Percentiles rank a stretch among this genome's conserved stretches.
phyloP scores from a whole-genome alignment of 2,797 vertebrate genomes.

The Okamejei kenojei region DNA sequence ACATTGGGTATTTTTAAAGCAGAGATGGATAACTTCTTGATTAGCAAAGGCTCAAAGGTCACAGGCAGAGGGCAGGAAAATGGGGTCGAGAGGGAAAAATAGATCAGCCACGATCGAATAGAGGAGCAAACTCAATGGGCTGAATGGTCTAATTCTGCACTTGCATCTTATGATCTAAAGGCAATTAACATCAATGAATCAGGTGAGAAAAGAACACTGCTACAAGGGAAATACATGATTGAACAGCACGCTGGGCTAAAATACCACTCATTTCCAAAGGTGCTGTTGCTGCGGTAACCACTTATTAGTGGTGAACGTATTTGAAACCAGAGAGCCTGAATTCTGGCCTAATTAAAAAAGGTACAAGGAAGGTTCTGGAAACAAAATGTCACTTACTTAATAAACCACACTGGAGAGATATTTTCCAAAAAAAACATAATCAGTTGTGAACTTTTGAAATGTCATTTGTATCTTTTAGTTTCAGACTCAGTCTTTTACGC shows the following conservation, averaged over 20 bases:
- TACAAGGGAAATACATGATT: neutral
- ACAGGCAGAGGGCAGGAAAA: too few species aligned
- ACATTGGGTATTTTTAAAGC: too few species aligned
- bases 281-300: conserved; percentile 15
- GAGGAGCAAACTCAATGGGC: too few species aligned
- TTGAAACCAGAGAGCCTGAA: neutral
- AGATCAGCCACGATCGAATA: too few species aligned
- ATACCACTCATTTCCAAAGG: neutral
- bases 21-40: too few species aligned
- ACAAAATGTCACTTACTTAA: neutral
- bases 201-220: neutral
- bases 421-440: neutral
- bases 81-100: too few species aligned
- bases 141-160: too few species aligned
- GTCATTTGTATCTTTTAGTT: neutral
- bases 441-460: neutral
- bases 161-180: too few species aligned
- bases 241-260: neutral
- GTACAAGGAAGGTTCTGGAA: neutral
- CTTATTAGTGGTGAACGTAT: neutral
- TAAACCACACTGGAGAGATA: neutral
- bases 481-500: neutral
- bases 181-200: neutral
- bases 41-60: too few species aligned
- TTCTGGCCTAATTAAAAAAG: conserved; percentile 11